Evolutionary conservation across 2,113 vertebrate species (phyloP), one percentile per base, ranked within the genome.

Genomic region (Xiphorhynchus elegans): DNA sequence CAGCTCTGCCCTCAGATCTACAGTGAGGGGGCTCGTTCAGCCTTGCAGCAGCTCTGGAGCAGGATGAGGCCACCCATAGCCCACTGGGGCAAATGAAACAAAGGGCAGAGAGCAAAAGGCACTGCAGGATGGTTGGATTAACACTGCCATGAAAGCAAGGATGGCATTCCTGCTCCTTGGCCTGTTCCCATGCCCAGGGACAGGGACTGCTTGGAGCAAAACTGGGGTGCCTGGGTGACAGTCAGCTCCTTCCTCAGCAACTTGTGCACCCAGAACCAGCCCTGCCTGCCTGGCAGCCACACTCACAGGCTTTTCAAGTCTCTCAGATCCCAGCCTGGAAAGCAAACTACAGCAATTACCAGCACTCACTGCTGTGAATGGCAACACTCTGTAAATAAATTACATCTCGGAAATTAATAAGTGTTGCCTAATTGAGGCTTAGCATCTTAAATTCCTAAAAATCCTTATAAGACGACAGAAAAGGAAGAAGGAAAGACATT

Each of bases 101-200:
- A 28, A 78, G n/a, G 33, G 55, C 69, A 42, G 50, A 29, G 13
- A 39, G 63, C 63, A 69, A 35, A 84, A 81, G 29, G 29, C 73
- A 52, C 9, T 0, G 0, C 1, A 2, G 44, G 39, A 17, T 0
- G 0, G 33, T 8, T 49, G 78, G 37, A 37, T 63, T 80, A 13
- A 29, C 6, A 16, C 17, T 52, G 66, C 37, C 28, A 10, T 0
- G 1, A 33, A 33, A 6, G 33, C 58, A 35, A 19, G 82, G 44
- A 40, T 8, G 55, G 46, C 16, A 9, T 37, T 76, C 23, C 75
- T 35, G n/a, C 17, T 28, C 60, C 39, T 16, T 24, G 20, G 20
- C 35, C 37, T 9, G 6, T n/a, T 26, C 25, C 70, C 35, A 7
- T 12, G 24, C 26, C 62, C 23, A 10, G 37, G 52, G 56, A 47